Percentiles rank a stretch among this genome's conserved stretches.
These are phyloP conservation scores for Perizoma affinitatum DNA, from an alignment of 2,888 invertebrate genomes.

Conservation along the genomic window DNA sequence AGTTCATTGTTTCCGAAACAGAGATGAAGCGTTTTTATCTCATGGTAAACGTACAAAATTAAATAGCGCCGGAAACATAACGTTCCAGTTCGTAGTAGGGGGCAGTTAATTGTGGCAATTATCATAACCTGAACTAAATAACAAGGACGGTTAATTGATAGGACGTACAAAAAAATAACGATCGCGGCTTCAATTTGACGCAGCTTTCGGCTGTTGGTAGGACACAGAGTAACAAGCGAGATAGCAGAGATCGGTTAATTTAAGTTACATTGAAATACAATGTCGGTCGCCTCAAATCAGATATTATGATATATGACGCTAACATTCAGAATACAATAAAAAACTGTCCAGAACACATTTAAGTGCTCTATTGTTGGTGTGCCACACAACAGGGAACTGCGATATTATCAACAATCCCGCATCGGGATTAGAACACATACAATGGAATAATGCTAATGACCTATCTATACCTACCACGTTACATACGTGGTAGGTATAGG, in stretches of 20 bases:
- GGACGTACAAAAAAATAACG: slow-evolving; percentile 33
- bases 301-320: too few relatives aligned
- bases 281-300: too few relatives aligned
- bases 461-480: too few relatives aligned
- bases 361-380: too few relatives aligned
- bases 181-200: slow-evolving; percentile 16
- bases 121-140: slow-evolving; percentile 29
- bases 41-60: slow-evolving; percentile 25
- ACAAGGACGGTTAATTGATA: slow-evolving; percentile 35
- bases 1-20: slow-evolving; percentile 32
- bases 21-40: slow-evolving; percentile 27
- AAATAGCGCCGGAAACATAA: slow-evolving; percentile 23
- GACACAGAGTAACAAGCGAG: too few relatives aligned
- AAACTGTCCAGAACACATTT: too few relatives aligned
- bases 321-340: too few relatives aligned
- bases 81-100: slow-evolving; percentile 34
- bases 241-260: too few relatives aligned
- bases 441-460: too few relatives aligned
- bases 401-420: background rate
- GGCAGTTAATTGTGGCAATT: slow-evolving; percentile 35
- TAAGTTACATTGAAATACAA: too few relatives aligned
- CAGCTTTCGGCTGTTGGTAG: too few relatives aligned
- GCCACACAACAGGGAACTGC: too few relatives aligned
- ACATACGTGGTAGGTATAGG: background rate
- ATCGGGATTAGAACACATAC: background rate